These are phyloP conservation scores for Lacerta bilineata DNA, from an alignment of 2,797 vertebrate species.

Conservation along the genomic window DNA sequence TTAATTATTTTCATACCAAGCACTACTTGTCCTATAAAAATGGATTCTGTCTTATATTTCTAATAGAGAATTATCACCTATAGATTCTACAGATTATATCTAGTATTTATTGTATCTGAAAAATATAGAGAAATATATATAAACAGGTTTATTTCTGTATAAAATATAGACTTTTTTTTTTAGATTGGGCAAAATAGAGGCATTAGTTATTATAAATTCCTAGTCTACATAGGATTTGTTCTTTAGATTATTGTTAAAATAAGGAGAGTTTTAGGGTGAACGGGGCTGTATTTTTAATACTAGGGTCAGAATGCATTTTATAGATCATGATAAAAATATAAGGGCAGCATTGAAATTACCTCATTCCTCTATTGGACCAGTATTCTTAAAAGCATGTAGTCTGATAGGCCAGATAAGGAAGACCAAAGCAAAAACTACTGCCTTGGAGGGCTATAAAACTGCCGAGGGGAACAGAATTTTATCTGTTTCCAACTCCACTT, in stretches of 20 bases:
- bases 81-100: constrained; percentile 72
- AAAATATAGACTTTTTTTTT: constrained; percentile 37
- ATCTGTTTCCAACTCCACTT: constrained; percentile 19
- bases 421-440: constrained; percentile 16
- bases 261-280: constrained; percentile 36
- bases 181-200: constrained; percentile 35
- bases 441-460: constrained; percentile 9
- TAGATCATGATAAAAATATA: background rate
- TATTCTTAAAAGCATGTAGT: background rate
- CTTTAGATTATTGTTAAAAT: constrained; percentile 29
- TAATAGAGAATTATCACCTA: constrained; percentile 68
- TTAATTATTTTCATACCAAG: constrained; percentile 54
- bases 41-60: constrained; percentile 69
- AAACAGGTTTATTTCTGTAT: constrained; percentile 60
- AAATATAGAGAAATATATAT: constrained; percentile 60
- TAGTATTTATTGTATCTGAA: constrained; percentile 75
- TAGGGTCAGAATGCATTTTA: constrained; percentile 9
- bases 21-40: constrained; percentile 44
- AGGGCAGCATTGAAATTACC: background rate
- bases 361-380: background rate
- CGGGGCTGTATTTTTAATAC: constrained; percentile 45
- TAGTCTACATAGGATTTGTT: constrained; percentile 30
- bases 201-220: constrained; percentile 8
- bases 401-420: background rate
- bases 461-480: constrained; percentile 1